Base-by-base conservation (phyloP, 2,888 invertebrate species). In the Dilophus febrilis region DNA sequence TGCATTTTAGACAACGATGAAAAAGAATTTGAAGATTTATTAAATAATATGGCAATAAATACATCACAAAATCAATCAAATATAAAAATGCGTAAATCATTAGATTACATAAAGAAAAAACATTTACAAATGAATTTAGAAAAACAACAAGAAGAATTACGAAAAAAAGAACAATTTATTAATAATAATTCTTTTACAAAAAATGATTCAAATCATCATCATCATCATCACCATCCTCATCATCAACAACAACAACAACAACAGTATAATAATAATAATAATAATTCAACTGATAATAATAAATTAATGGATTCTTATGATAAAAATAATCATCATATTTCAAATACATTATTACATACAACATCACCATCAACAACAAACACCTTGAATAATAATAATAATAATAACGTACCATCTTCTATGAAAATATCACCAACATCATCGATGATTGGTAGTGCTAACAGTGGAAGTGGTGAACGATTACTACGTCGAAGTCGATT, bases 401-500 rank as follows among this genome's bases (percentile, higher is more conserved):
- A n/a, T n/a, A n/a, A n/a, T n/a, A n/a, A n/a, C n/a, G n/a, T n/a
- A n/a, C n/a, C n/a, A n/a, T 28, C 35, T 40, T 39, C 27, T 10
- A 22, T n/a, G 3, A n/a, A 34, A 13, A 34, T 35, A 34, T 27
- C 22, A 17, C 26, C 37, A 13, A 42, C 37, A 3, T 33, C 16
- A 11, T 14, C 13, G 13, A 27, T 31, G 13, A 46, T 45, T 31
- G 42, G 30, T 13, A 40, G n/a, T n/a, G n/a, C n/a, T n/a, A n/a
- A n/a, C n/a, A 46, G 49, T 36, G 42, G 49, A 12, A 48, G 50
- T 3, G 33, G 35, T 26, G 60, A 61, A 45, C 55, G 62, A 3
- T 49, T 62, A 32, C 49, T 62, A 3, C 55, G 61, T 2, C 53
- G 62, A 8, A 61, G 61, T 50, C 57, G 62, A 3, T 53, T 61